phyloP scores from a whole-genome alignment of 1,140 invertebrate genomes.

The Maconellicoccus hirsutus region DNA sequence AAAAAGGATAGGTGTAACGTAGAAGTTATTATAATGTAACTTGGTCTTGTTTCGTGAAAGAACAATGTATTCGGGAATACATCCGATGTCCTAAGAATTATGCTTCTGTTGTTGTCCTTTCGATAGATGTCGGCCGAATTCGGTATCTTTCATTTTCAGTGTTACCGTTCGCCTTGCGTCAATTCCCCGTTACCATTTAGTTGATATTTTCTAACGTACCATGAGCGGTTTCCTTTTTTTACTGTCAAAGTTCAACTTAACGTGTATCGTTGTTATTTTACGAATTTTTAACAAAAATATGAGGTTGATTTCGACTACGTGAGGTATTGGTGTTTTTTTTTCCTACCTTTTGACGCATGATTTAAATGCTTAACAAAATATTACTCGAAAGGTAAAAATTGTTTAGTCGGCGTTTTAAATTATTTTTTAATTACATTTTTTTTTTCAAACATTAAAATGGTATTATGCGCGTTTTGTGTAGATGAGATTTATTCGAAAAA shows the following conservation, averaged over 20 bases:
- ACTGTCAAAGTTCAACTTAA: background rate
- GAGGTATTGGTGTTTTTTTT: too few species aligned
- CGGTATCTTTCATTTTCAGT: background rate
- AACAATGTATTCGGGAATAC: background rate
- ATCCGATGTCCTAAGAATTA: background rate
- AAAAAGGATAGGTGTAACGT: background rate
- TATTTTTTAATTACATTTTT: constrained; percentile 6
- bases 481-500: background rate
- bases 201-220: background rate
- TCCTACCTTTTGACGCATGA: too few species aligned
- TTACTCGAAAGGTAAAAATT: background rate
- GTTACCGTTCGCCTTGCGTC: background rate
- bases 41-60: background rate
- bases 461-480: background rate
- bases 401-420: background rate
- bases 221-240: background rate
- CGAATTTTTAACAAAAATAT: too few species aligned
- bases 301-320: too few species aligned
- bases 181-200: background rate
- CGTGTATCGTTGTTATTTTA: too few species aligned
- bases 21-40: background rate
- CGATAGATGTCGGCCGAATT: background rate
- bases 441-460: background rate
- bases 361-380: too few species aligned
- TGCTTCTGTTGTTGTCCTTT: background rate